Base-by-base conservation (phyloP, 2,113 vertebrate species). In the Emydura subglobosa region DNA sequence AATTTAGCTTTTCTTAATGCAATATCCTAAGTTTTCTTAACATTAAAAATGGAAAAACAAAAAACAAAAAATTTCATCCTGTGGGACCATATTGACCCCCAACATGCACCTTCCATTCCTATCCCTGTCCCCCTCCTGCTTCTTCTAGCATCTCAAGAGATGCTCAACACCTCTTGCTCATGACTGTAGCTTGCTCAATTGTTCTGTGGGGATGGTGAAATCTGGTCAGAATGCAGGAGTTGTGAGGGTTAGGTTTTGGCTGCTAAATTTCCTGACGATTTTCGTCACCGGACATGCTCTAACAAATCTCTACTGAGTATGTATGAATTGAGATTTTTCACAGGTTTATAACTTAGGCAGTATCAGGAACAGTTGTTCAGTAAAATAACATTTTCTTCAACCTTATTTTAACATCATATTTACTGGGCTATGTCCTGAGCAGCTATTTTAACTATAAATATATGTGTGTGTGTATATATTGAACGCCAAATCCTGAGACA, bases 151-250 rank as follows among this genome's bases (percentile, higher is more conserved):
- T 4, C 49, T 55, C 10, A 22, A 17, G 24, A 22, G 2, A 14
- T 86, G 19, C 42, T 68, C 55, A 44, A 16, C 76, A 78, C 25
- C 34, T 34, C 49, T 21, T 27, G 42, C 25, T 59, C 57, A 6
- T 51, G 2, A 53, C 8, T 31, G 39, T 9, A 0, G 0, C 25
- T 7, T 44, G 6, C 42, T 29, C 51, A 25, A 24, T 82, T 14
- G 12, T 4, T 2, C 4, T 47, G 44, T 29, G 44, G 17, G 74
- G 53, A 6, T 25, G 12, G 24, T 13, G 3, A 14, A 44, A 27
- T 29, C 27, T 65, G 39, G 44, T 44, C n/a, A 29, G 54, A 44
- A 6, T 9, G 10, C 16, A 19, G n/a, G n/a, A 44, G 25, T 25
- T 82, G 39, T 54, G 53, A 39, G 39, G 39, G 39, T 39, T 39